These are phyloP conservation scores for Herpailurus yagouaroundi DNA, from an alignment of 2,113 vertebrate genomes.

Conservation along the genomic window DNA sequence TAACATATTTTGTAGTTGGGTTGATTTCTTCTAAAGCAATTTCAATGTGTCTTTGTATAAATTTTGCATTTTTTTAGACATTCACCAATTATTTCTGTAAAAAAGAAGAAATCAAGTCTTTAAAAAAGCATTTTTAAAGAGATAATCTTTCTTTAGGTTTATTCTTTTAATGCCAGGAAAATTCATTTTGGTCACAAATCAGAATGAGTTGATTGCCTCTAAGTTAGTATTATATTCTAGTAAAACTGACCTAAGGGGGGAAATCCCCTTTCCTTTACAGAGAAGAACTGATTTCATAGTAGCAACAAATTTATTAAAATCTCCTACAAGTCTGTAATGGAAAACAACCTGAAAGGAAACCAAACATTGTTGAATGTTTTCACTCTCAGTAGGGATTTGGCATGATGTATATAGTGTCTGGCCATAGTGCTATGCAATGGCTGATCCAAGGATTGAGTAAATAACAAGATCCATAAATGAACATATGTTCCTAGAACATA, in stretches of 20 bases:
- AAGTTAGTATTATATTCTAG: constrained; percentile 58
- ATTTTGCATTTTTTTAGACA: constrained; percentile 38
- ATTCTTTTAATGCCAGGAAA: constrained; percentile 46
- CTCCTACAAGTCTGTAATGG: constrained; percentile 46
- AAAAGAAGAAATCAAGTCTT: constrained; percentile 46
- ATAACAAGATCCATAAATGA: constrained; percentile 52
- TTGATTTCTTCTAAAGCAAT: constrained; percentile 17
- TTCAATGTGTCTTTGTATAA: constrained; percentile 2
- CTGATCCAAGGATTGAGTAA: constrained; percentile 18
- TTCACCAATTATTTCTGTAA: constrained; percentile 50
- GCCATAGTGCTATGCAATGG: not conserved
- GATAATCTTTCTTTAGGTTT: constrained; percentile 53
- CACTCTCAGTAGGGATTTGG: constrained; percentile 50
- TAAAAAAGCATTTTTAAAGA: constrained; percentile 26
- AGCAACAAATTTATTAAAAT: constrained; percentile 60
- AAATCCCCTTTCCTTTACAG: constrained; percentile 53
- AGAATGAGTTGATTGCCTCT: constrained; percentile 65
- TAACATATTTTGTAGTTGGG: constrained; percentile 1
- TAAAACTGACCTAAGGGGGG: constrained; percentile 46
- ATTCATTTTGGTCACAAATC: constrained; percentile 59
- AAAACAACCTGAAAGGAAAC: constrained; percentile 38
- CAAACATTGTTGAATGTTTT: constrained; percentile 58
- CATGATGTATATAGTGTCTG: not conserved
- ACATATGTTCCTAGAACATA: constrained; percentile 50
- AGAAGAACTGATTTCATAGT: constrained; percentile 51